These are phyloP conservation scores for Nylanderia fulva DNA, from an alignment of 1,140 invertebrate genomes.

Conservation along the genomic window DNA sequence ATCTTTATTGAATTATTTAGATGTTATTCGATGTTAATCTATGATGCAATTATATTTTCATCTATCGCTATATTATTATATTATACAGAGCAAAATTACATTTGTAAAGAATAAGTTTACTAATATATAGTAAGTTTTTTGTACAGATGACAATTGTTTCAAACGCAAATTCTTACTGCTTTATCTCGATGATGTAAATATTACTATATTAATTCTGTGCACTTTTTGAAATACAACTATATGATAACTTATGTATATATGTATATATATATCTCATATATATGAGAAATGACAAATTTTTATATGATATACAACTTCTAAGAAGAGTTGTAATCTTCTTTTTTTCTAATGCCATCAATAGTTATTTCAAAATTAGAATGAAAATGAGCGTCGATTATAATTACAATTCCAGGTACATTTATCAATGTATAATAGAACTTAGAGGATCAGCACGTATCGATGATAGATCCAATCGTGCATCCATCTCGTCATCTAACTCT, in stretches of 20 bases:
- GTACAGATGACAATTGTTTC: constrained; percentile 65
- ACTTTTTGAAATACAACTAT: constrained; percentile 67
- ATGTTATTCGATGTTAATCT: constrained; percentile 48
- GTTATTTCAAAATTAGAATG: constrained; percentile 29
- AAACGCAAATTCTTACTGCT: constrained; percentile 35
- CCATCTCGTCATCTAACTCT: constrained; percentile 96
- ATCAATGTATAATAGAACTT: constrained; percentile 93
- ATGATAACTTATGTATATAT: constrained; percentile 17
- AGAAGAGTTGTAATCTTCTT: constrained; percentile 61
- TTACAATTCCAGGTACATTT: not conserved
- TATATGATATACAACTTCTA: constrained; percentile 62
- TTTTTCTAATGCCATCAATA: constrained; percentile 39
- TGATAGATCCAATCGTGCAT: constrained; percentile 93
- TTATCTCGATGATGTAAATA: constrained; percentile 65
- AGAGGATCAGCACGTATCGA: constrained; percentile 96
- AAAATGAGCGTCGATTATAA: constrained; percentile 25
- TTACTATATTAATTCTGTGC: constrained; percentile 50
- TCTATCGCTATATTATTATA: constrained; percentile 54
- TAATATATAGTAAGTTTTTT: constrained; percentile 63
- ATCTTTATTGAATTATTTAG: constrained; percentile 50
- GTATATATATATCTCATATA: not conserved
- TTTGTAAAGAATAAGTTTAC: constrained; percentile 69
- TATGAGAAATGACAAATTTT: constrained; percentile 53
- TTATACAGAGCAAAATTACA: constrained; percentile 61
- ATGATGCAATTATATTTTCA: constrained; percentile 50